Evolutionary conservation across 2,888 invertebrate species (phyloP), one percentile per base, ranked within the genome.

Genomic region (Chrysomela aeneicollis): DNA sequence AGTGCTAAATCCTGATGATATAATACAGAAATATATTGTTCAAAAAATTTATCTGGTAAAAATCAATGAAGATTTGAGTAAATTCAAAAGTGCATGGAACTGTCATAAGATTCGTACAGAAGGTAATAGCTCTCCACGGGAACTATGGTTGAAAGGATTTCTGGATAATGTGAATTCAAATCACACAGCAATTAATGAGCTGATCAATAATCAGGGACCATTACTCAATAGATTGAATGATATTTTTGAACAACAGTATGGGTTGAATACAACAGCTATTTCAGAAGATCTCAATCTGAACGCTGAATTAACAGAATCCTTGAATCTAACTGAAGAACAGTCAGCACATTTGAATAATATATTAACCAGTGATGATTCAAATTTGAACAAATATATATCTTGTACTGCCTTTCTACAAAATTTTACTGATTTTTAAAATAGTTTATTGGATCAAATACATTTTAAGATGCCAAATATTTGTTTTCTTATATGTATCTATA

Each of bases 181-280:
- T 26, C 57, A 57, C 46, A 57, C 57, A n/a, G 57, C 57, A 22
- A 46, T 57, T 42, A 46, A 22, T 46, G 57, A 57, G 37, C 12
- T 57, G 1, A 19, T 26, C 10, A 57, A 57, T 46, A 22, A 57
- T 10, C 57, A 57, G 19, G 57, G 26, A 57, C 4, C 15, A n/a
- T 46, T 57, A 17, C 21, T n/a, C 12, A 21, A 46, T 15, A 19
- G 47, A 15, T 19, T 57, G n/a, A 5, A 57, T 10, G 26, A 57
- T 57, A 46, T 47, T 22, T 57, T 30, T 15, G 4, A 52, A 30
- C 12, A 17, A 32, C 52, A 52, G 17, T 52, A 17, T 30, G 52
- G 52, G 12, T 17, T 52, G 52, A 52, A 15, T 30, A 52, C 30
- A 15, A 32, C 30, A 10, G 52, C 57, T 2, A 57, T 57, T 57